These are phyloP conservation scores for Hyposoter didymator DNA, from an alignment of 2,888 invertebrate genomes.

Conservation along the genomic window DNA sequence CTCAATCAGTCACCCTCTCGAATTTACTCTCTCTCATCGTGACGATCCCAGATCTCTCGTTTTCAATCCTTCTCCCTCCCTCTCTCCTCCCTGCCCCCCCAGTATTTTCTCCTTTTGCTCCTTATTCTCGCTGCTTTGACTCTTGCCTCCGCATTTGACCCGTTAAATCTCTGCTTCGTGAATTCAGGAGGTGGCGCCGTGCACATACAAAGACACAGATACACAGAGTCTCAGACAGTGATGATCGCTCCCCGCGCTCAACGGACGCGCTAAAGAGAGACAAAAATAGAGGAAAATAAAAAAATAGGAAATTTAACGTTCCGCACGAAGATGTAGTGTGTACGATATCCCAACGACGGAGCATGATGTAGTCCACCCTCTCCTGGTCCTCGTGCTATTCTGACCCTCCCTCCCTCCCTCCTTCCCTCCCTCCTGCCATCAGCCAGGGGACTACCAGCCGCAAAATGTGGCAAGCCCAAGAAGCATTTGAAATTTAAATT, in stretches of 20 bases:
- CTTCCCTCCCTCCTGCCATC: too few species aligned
- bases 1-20: slow-evolving; percentile 81
- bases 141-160: slow-evolving; percentile 77
- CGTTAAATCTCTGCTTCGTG: slow-evolving; percentile 79
- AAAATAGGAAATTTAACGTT: slow-evolving; percentile 65
- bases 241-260: slow-evolving; percentile 73
- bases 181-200: slow-evolving; percentile 63
- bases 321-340: slow-evolving; percentile 49
- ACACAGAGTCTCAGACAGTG: slow-evolving; percentile 34
- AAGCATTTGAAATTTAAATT: slow-evolving; percentile 84
- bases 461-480: slow-evolving; percentile 72
- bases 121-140: neutral
- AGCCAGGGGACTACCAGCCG: slow-evolving; percentile 20
- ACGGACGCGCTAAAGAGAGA: slow-evolving; percentile 66
- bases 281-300: slow-evolving; percentile 47
- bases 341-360: slow-evolving; percentile 53
- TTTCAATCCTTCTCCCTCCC: neutral
- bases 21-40: slow-evolving; percentile 70
- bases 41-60: slow-evolving; percentile 8
- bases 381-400: neutral
- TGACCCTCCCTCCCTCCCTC: slow-evolving; percentile 29
- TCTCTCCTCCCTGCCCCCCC: neutral
- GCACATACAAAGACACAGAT: neutral
- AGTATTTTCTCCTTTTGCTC: neutral
- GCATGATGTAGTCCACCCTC: slow-evolving; percentile 52